These are phyloP conservation scores for Aleiodes alternator DNA, from an alignment of 2,888 invertebrate genomes.

Conservation along the genomic window DNA sequence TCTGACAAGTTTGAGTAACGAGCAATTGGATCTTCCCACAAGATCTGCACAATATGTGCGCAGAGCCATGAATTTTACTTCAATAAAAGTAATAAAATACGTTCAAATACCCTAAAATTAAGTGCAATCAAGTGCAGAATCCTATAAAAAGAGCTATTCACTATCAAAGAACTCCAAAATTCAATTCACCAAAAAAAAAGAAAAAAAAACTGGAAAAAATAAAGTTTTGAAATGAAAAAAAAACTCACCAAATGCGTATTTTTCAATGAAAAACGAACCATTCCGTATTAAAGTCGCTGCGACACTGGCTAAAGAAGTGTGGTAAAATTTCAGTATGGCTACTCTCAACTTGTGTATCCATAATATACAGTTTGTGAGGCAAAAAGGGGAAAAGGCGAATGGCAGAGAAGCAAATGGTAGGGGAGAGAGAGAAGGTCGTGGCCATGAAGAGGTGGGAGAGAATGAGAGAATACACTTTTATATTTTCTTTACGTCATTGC, in stretches of 20 bases:
- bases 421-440: slow-evolving; percentile 56
- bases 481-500: no score
- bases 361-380: slow-evolving; percentile 34
- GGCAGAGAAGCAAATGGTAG: slow-evolving; percentile 30
- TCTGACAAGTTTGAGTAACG: slow-evolving; percentile 1
- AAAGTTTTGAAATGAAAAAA: background rate
- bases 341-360: slow-evolving; percentile 40
- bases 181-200: no score
- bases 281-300: slow-evolving; percentile 59
- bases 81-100: background rate
- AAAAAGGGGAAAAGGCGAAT: slow-evolving; percentile 25
- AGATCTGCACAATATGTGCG: no score
- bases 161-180: no score
- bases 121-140: background rate
- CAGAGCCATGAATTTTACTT: no score
- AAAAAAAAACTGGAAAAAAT: background rate
- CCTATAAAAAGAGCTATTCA: no score
- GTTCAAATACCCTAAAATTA: background rate
- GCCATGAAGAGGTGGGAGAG: slow-evolving; percentile 49
- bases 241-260: slow-evolving; percentile 54
- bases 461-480: background rate
- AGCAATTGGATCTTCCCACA: background rate
- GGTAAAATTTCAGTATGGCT: slow-evolving; percentile 58
- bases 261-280: slow-evolving; percentile 53
- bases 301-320: slow-evolving; percentile 61